Conservation (phyloP, 2,113 vertebrate genomes). For the Gymnorhina tibicen region DNA sequence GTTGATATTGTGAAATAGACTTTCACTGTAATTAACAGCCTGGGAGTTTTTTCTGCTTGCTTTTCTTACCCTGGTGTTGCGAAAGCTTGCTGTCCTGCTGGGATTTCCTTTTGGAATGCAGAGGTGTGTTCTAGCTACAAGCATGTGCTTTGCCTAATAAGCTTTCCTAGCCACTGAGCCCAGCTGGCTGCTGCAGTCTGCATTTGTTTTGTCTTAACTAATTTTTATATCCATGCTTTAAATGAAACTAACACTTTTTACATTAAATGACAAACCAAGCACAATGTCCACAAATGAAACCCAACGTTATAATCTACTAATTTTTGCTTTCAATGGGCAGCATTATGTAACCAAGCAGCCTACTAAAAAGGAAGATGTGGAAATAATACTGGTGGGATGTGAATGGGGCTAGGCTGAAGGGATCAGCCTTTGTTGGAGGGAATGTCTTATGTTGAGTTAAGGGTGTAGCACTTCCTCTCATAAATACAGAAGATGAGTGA, state of each 20-base stretch:
- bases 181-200: constrained; percentile 40
- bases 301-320: constrained; percentile 34
- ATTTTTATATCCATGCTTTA: constrained; percentile 40
- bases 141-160: constrained; percentile 18
- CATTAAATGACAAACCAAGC: not conserved
- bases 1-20: not conserved
- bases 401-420: not conserved
- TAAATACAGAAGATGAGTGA: not conserved
- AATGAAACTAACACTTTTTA: not conserved
- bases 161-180: constrained; percentile 17
- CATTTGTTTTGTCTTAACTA: constrained; percentile 48
- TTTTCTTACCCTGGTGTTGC: not conserved
- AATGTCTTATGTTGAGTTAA: not conserved
- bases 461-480: not conserved
- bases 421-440: not conserved
- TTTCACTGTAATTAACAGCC: not conserved
- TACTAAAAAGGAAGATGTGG: not conserved
- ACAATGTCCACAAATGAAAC: constrained; percentile 48
- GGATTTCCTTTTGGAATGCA: constrained; percentile 46
- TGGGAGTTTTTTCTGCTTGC: constrained; percentile 24
- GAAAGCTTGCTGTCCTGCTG: constrained; percentile 20
- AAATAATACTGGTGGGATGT: not conserved
- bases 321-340: not conserved
- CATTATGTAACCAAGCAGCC: not conserved
- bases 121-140: constrained; percentile 36